These are phyloP conservation scores for Homarus gammarus DNA, from an alignment of 2,888 invertebrate genomes.

Conservation along the genomic window DNA sequence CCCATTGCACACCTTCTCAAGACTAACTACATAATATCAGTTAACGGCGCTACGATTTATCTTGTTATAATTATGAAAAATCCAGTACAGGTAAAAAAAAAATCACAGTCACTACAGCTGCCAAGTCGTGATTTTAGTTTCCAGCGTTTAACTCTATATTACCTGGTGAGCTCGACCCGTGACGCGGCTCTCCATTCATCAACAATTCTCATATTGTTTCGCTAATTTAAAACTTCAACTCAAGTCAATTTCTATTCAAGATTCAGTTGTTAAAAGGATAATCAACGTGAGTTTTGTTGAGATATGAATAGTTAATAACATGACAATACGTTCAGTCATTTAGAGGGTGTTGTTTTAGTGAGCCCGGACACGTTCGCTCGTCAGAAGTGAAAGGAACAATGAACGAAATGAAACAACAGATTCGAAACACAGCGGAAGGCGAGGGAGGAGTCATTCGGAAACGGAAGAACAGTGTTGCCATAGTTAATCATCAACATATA, in stretches of 20 bases:
- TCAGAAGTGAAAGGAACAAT: conserved; percentile 26
- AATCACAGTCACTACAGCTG: conserved; percentile 44
- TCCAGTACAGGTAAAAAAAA: conserved; percentile 14
- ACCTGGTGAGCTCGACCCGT: conserved; percentile 13
- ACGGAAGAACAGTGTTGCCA: conserved; percentile 59
- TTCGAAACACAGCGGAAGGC: conserved; percentile 59
- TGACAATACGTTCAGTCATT: too few species aligned
- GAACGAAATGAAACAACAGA: conserved; percentile 41
- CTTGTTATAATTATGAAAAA: not conserved
- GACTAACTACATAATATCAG: too few species aligned
- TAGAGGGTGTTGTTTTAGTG: too few species aligned
- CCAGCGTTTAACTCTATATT: conserved; percentile 53
- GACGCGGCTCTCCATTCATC: not conserved
- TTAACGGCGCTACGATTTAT: too few species aligned
- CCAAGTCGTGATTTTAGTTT: conserved; percentile 42
- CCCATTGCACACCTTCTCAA: too few species aligned
- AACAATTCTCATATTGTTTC: conserved; percentile 34
- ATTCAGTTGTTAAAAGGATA: too few species aligned
- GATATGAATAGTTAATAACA: too few species aligned
- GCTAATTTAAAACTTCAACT: not conserved
- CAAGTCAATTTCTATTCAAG: too few species aligned
- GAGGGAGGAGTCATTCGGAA: conserved; percentile 61
- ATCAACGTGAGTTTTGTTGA: too few species aligned
- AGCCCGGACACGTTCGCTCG: not conserved
- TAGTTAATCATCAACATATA: not conserved